Evolutionary conservation across 2,797 vertebrate genomes (phyloP).

Genomic region (Sternarchorhynchus goeldii): DNA sequence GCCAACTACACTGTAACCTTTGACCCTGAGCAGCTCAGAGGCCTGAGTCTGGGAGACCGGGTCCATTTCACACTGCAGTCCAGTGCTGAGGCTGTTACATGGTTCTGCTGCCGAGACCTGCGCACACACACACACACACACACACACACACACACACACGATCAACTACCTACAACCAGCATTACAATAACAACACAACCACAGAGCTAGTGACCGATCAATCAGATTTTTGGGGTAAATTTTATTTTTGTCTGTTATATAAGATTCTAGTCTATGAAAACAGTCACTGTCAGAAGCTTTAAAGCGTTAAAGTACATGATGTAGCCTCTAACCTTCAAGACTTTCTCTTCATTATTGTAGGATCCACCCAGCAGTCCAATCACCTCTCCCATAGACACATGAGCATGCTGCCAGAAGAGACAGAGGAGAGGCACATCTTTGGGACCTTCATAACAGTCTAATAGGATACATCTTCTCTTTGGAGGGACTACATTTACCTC

Average conservation of each 20-base stretch:
- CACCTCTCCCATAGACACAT: constrained; percentile 93
- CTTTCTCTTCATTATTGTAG: constrained; percentile 80
- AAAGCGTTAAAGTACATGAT: background rate
- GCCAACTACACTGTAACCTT: constrained; percentile 87
- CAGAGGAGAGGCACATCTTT: background rate
- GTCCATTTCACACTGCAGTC: constrained; percentile 98
- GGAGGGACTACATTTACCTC: too few relatives aligned
- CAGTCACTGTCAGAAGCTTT: background rate
- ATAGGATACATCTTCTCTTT: background rate
- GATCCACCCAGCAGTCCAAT: constrained; percentile 94
- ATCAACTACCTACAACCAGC: background rate
- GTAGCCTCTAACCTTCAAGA: constrained; percentile 80
- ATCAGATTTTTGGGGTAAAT: background rate
- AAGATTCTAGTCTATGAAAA: background rate
- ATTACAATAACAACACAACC: constrained; percentile 5
- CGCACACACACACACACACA: constrained; percentile 35
- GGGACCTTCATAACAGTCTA: constrained; percentile 27
- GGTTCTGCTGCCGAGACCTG: constrained; percentile 92
- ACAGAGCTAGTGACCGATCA: background rate
- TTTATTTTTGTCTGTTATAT: background rate
- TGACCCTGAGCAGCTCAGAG: constrained; percentile 82
- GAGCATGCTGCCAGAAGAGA: constrained; percentile 83
- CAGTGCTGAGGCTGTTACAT: constrained; percentile 94
- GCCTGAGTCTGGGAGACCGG: constrained; percentile 94
- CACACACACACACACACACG: constrained; percentile 16